Evolutionary conservation across 2,888 invertebrate species (phyloP).

Genomic region (Cerastoderma edule): DNA sequence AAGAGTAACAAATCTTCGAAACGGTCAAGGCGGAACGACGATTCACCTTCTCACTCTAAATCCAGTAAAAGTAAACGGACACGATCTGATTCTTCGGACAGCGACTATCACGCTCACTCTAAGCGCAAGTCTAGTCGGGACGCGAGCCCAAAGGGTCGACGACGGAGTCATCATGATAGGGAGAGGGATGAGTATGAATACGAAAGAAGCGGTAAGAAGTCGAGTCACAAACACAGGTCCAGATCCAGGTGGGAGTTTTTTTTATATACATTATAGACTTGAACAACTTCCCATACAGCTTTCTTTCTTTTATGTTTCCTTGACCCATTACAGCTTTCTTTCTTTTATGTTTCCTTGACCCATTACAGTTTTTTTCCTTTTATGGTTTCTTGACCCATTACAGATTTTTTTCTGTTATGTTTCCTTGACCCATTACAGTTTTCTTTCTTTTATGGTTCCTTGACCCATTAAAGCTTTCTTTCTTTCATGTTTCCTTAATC

Average conservation of each 20-base stretch:
- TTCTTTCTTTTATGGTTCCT: too few species aligned
- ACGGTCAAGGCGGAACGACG: constrained; percentile 37
- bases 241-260: constrained; percentile 81
- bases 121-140: constrained; percentile 54
- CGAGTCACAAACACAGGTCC: constrained; percentile 82
- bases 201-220: constrained; percentile 82
- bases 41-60: constrained; percentile 52
- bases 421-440: too few species aligned
- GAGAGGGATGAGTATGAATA: constrained; percentile 65
- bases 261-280: constrained; percentile 28
- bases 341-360: not conserved
- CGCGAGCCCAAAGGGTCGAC: constrained; percentile 16
- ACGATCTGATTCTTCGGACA: constrained; percentile 70
- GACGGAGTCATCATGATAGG: constrained; percentile 21
- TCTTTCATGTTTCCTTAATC: too few species aligned
- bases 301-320: too few species aligned
- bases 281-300: not conserved
- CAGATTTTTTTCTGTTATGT: too few species aligned
- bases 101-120: constrained; percentile 58
- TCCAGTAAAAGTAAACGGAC: constrained; percentile 68
- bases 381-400: too few species aligned
- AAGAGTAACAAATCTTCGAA: constrained; percentile 45
- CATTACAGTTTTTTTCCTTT: too few species aligned
- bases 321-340: too few species aligned
- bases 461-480: too few species aligned